Evolutionary conservation across 2,888 invertebrate genomes (phyloP).

Genomic region (Thumatha senex): DNA sequence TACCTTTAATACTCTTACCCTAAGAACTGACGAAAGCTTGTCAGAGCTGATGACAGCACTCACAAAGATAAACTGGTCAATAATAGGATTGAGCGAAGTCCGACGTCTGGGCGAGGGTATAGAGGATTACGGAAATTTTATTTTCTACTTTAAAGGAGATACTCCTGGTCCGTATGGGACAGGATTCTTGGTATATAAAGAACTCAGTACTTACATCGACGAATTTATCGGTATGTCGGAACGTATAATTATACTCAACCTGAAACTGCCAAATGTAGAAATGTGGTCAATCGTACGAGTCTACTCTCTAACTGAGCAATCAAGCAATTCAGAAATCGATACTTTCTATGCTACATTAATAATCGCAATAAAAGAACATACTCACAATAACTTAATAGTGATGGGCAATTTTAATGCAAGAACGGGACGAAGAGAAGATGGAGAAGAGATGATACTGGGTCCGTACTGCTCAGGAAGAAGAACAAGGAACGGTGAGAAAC

Average conservation of each 20-base stretch:
- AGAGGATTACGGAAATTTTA: not conserved
- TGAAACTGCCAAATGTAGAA: too few species aligned
- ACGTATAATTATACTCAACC: slow-evolving; percentile 2
- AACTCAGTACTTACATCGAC: not conserved
- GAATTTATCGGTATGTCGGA: not conserved
- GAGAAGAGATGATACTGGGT: not conserved
- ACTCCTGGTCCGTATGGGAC: not conserved
- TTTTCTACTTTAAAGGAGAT: not conserved
- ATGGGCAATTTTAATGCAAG: too few species aligned
- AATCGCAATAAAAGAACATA: too few species aligned
- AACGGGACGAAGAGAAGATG: not conserved
- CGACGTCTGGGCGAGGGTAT: not conserved
- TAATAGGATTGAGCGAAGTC: not conserved
- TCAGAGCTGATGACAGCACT: too few species aligned
- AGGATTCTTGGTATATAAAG: not conserved
- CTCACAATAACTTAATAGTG: too few species aligned
- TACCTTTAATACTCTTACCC: too few species aligned
- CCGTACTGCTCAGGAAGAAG: not conserved
- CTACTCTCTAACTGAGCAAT: not conserved
- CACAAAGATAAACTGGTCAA: not conserved
- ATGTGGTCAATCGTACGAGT: too few species aligned
- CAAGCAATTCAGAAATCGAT: not conserved
- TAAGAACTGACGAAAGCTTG: too few species aligned
- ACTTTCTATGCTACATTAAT: too few species aligned
- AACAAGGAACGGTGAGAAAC: not conserved